These are phyloP conservation scores for Scolopax rusticola DNA, from an alignment of 2,797 vertebrate genomes.

Conservation along the genomic window DNA sequence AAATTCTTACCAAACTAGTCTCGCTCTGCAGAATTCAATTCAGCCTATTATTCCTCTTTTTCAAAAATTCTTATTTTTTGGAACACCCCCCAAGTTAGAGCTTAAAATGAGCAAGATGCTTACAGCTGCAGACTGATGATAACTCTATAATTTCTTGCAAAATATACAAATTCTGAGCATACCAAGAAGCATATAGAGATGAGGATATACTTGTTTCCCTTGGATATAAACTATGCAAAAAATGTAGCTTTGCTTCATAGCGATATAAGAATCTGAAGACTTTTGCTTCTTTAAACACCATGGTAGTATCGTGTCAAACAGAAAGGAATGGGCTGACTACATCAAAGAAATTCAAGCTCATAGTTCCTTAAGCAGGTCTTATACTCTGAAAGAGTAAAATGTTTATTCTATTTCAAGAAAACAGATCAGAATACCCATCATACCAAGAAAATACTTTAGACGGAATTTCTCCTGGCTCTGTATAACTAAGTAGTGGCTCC, in stretches of 20 bases:
- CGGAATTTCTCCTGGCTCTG: rapidly evolving
- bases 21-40: background rate
- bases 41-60: background rate
- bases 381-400: background rate
- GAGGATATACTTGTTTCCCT: background rate
- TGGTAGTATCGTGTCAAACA: background rate
- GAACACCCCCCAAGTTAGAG: background rate
- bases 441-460: background rate
- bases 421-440: background rate
- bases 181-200: background rate
- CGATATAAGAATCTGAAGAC: background rate
- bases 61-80: background rate
- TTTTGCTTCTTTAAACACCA: background rate
- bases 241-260: background rate
- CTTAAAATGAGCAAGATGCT: background rate
- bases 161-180: background rate
- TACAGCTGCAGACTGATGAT: background rate
- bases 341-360: background rate
- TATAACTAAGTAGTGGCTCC: background rate
- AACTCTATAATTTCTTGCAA: background rate
- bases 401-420: background rate
- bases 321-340: background rate
- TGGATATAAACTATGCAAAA: background rate
- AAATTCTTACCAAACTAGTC: background rate
- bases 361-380: background rate